Conservation (phyloP, 2,113 vertebrate species). For the Carassius carassius region DNA sequence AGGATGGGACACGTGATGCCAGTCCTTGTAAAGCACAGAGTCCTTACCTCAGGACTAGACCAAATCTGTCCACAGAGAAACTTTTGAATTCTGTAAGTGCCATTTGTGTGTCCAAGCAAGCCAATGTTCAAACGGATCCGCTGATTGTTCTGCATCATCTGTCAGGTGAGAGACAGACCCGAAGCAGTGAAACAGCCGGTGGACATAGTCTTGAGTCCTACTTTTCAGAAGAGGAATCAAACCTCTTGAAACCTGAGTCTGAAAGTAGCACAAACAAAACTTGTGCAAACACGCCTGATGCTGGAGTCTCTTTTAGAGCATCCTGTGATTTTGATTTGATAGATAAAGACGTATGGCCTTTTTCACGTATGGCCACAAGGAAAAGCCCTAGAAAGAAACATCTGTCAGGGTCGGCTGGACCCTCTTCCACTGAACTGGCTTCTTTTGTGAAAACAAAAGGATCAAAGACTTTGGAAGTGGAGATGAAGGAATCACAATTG, state of each 20-base stretch:
- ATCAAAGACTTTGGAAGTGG: not conserved
- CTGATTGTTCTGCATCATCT: not conserved
- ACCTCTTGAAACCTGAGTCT: not conserved
- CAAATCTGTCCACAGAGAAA: not conserved
- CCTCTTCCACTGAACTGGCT: not conserved
- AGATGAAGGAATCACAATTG: not conserved
- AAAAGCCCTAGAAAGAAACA: conserved; percentile 30
- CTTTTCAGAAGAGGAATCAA: not conserved
- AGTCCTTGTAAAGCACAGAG: not conserved
- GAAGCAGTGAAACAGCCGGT: not conserved
- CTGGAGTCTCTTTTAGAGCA: not conserved
- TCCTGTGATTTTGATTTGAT: not conserved
- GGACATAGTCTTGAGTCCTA: not conserved
- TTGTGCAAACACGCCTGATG: not conserved
- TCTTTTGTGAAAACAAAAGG: not conserved
- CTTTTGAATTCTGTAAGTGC: conserved; percentile 42
- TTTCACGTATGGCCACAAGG: not conserved
- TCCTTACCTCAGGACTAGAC: not conserved
- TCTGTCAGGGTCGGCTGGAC: not conserved
- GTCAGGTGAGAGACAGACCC: conserved; percentile 13
- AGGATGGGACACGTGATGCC: not conserved
- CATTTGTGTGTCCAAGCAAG: conserved; percentile 34
- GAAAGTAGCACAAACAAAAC: not conserved
- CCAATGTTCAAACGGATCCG: not conserved
- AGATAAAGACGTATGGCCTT: not conserved